phyloP scores from a whole-genome alignment of 2,888 invertebrate species.

The Philhelius pedissequus region DNA sequence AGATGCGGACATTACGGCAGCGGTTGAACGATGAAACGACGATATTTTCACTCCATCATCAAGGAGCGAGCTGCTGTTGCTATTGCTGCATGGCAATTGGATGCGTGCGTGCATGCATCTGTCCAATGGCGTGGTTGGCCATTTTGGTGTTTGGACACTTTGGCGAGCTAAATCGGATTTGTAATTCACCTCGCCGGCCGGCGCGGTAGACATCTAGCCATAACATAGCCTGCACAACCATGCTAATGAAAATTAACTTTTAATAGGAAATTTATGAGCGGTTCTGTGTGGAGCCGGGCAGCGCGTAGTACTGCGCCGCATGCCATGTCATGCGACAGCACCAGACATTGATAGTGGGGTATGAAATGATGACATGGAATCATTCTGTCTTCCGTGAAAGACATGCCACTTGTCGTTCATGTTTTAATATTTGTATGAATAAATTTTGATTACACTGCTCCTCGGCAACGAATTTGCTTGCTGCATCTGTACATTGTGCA shows the following conservation, averaged over 20 bases:
- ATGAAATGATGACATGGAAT: constrained; percentile 51
- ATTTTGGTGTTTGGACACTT: constrained; percentile 64
- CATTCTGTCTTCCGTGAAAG: constrained; percentile 40
- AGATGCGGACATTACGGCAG: constrained; percentile 17
- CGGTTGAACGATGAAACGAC: constrained; percentile 20
- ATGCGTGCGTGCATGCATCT: constrained; percentile 66
- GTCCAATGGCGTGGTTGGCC: constrained; percentile 61
- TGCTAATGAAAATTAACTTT: constrained; percentile 66
- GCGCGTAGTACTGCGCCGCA: constrained; percentile 19
- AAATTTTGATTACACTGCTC: constrained; percentile 41
- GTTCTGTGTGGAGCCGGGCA: constrained; percentile 22
- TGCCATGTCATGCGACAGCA: constrained; percentile 48
- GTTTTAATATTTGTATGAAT: constrained; percentile 35
- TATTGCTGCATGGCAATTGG: constrained; percentile 51
- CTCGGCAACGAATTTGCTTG: neutral
- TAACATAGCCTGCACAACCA: neutral
- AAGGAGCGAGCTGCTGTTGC: neutral
- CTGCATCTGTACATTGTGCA: neutral
- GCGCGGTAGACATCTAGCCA: neutral
- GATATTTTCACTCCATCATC: constrained; percentile 53
- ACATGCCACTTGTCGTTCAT: constrained; percentile 63
- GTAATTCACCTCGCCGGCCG: constrained; percentile 44
- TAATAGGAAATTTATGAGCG: constrained; percentile 67
- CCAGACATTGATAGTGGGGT: constrained; percentile 47
- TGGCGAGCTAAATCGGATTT: constrained; percentile 62